phyloP scores from a whole-genome alignment of 2,888 invertebrate genomes.

The Bimastos eiseni region DNA sequence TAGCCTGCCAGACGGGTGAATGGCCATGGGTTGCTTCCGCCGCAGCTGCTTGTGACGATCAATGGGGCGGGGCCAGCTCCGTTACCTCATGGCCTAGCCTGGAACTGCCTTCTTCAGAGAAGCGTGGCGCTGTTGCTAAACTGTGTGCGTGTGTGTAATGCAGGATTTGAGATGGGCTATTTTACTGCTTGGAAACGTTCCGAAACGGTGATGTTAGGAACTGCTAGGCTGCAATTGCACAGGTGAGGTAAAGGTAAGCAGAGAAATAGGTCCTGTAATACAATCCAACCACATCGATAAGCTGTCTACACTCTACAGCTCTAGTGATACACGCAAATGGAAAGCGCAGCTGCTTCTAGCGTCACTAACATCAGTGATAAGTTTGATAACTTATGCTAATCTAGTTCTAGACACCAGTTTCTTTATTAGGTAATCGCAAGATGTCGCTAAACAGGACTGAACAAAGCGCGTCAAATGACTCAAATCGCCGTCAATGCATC shows the following conservation, averaged over 20 bases:
- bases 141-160: neutral
- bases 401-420: neutral
- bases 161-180: neutral
- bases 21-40: neutral
- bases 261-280: neutral
- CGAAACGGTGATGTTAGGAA: no score
- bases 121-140: neutral
- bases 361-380: no score
- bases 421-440: neutral
- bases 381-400: no score
- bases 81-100: neutral
- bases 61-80: neutral
- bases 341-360: no score
- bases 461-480: no score
- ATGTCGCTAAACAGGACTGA: neutral
- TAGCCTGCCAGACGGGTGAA: neutral
- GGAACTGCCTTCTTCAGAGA: neutral
- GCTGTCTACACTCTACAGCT: no score
- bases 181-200: neutral
- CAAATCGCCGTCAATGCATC: no score
- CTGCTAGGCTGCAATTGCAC: neutral
- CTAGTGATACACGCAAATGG: no score
- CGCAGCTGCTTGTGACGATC: neutral
- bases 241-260: neutral
- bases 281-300: no score